Conservation (phyloP, 2,888 invertebrate species). For the Flabesymbios commensalis region DNA sequence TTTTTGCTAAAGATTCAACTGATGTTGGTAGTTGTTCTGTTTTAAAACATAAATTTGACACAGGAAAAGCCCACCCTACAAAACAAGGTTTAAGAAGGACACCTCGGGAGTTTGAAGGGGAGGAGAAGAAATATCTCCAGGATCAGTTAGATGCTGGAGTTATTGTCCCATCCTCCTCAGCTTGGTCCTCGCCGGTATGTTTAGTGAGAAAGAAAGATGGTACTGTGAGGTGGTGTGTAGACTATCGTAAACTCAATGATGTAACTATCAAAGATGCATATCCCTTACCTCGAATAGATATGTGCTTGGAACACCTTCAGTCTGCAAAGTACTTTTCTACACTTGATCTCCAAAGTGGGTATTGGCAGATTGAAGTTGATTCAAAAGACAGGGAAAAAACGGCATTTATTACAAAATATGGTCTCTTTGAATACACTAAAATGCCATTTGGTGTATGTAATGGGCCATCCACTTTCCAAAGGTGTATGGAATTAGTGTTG, state of each 20-base stretch:
- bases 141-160: slow-evolving; percentile 3
- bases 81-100: no score
- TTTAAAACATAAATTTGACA: no score
- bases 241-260: slow-evolving; percentile 27
- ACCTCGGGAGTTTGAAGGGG: no score
- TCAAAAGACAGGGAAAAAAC: slow-evolving; percentile 13
- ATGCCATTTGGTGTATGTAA: slow-evolving; percentile 12
- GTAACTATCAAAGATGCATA: slow-evolving; percentile 29
- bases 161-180: slow-evolving; percentile 11
- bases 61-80: no score
- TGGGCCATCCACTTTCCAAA: slow-evolving; percentile 12
- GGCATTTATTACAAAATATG: slow-evolving; percentile 9
- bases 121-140: no score
- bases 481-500: slow-evolving; percentile 11
- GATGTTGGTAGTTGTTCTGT: no score
- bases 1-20: no score
- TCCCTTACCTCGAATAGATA: slow-evolving; percentile 24
- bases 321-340: slow-evolving; percentile 32
- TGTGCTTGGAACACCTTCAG: slow-evolving; percentile 27
- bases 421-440: slow-evolving; percentile 5
- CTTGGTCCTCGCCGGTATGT: slow-evolving; percentile 16
- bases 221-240: slow-evolving; percentile 25
- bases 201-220: slow-evolving; percentile 27
- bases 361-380: slow-evolving; percentile 36
- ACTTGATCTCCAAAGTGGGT: slow-evolving; percentile 34